These are phyloP conservation scores for Euplagia quadripunctaria DNA, from an alignment of 2,888 invertebrate species.

Conservation along the genomic window DNA sequence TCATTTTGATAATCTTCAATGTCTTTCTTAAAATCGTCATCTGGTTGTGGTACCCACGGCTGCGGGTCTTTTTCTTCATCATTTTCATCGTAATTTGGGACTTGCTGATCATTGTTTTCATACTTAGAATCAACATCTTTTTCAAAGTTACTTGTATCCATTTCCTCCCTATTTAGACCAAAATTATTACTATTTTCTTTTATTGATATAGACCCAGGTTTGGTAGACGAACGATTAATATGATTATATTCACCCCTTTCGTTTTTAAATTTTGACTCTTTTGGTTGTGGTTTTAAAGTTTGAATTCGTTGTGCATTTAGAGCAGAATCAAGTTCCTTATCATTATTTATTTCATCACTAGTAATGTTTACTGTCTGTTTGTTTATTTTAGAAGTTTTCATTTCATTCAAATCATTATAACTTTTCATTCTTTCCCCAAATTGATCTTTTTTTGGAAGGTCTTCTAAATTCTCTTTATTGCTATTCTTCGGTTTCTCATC, in stretches of 20 bases:
- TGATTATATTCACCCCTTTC: background rate
- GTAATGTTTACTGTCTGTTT: background rate
- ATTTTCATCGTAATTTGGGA: background rate
- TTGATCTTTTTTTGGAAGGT: background rate
- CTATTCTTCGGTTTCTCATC: background rate
- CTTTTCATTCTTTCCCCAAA: background rate
- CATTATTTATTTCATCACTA: background rate
- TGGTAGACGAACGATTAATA: background rate
- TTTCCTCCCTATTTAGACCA: background rate
- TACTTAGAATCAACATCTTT: background rate
- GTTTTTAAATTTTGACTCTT: background rate
- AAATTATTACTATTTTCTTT: background rate
- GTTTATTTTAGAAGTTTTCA: background rate
- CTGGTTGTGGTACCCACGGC: background rate
- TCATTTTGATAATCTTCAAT: conserved; percentile 4
- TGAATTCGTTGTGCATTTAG: background rate
- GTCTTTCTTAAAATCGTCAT: background rate
- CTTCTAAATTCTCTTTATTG: background rate
- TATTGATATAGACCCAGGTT: background rate
- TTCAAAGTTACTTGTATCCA: background rate
- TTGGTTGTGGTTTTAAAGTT: background rate
- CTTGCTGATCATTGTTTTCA: background rate
- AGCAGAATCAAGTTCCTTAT: background rate
- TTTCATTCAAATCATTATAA: background rate
- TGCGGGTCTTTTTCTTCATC: background rate